phyloP scores from a whole-genome alignment of 1,140 invertebrate species.

The Drosophila ohnishii region DNA sequence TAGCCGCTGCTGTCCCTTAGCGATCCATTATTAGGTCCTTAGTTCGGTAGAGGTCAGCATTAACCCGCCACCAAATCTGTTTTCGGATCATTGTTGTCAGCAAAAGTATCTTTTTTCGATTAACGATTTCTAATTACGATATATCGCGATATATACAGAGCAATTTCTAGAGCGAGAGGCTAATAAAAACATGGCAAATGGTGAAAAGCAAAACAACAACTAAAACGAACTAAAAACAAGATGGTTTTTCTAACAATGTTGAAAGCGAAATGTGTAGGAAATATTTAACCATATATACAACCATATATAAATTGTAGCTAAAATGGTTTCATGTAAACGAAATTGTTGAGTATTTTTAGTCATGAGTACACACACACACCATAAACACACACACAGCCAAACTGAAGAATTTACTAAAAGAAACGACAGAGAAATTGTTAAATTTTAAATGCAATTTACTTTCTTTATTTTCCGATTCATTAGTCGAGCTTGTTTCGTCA shows the following conservation, averaged over 20 bases:
- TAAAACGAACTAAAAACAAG: conserved; percentile 36
- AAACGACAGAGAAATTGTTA: conserved; percentile 5
- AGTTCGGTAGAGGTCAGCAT: neutral
- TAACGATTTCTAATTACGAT: conserved; percentile 23
- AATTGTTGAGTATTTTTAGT: conserved; percentile 81
- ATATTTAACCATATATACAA: conserved; percentile 67
- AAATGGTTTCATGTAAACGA: conserved; percentile 80
- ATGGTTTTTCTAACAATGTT: conserved; percentile 49
- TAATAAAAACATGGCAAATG: conserved; percentile 72
- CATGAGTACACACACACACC: conserved; percentile 24
- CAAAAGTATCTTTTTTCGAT: conserved; percentile 54
- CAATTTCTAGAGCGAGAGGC: conserved; percentile 56
- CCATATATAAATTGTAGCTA: conserved; percentile 76
- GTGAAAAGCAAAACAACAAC: conserved; percentile 64
- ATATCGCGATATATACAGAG: conserved; percentile 37
- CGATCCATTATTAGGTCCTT: conserved; percentile 26
- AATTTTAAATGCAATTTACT: conserved; percentile 27
- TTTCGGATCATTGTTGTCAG: conserved; percentile 71
- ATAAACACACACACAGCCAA: conserved; percentile 27
- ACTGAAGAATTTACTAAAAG: conserved; percentile 42
- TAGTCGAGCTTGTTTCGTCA: conserved; percentile 27
- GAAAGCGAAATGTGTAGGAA: conserved; percentile 55
- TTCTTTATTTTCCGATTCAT: conserved; percentile 8
- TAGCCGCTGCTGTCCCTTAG: conserved; percentile 26
- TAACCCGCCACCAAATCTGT: conserved; percentile 34